Percentiles rank a stretch among this genome's conserved stretches.
Evolutionary conservation across 2,113 vertebrate genomes (phyloP).

Genomic region (Hippocampus guttulatus): DNA sequence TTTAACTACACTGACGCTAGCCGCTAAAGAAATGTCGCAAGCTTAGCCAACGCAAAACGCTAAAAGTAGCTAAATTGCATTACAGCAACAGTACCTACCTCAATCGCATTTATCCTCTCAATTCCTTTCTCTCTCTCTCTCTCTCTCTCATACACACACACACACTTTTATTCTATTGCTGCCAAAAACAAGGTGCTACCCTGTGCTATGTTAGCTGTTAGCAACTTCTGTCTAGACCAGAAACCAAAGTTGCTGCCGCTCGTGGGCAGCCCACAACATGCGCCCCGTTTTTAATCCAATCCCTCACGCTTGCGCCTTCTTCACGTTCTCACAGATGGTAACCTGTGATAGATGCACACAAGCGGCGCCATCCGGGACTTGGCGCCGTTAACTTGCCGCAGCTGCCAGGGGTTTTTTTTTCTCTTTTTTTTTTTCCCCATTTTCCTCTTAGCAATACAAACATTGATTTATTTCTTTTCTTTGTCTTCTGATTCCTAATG

Average conservation of each 20-base stretch:
- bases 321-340: slow-evolving; percentile 44
- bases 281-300: slow-evolving; percentile 24
- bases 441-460: slow-evolving; percentile 38
- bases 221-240: neutral
- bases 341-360: slow-evolving; percentile 39
- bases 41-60: no score
- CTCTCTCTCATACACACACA: no score
- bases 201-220: neutral
- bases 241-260: slow-evolving; percentile 12
- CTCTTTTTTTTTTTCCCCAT: slow-evolving; percentile 16
- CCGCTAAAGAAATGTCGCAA: no score
- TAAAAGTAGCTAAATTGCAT: no score
- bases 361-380: slow-evolving; percentile 21
- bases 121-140: no score
- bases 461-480: slow-evolving; percentile 51
- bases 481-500: slow-evolving; percentile 23
- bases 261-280: slow-evolving; percentile 2
- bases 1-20: no score
- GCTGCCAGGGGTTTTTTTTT: slow-evolving; percentile 33
- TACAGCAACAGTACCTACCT: no score
- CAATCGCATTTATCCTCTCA: no score
- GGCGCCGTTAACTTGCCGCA: slow-evolving; percentile 9
- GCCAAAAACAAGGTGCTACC: neutral
- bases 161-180: no score
- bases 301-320: slow-evolving; percentile 10